Evolutionary conservation across 1,140 invertebrate species (phyloP).

Genomic region (Pygmarrhopalites habei): DNA sequence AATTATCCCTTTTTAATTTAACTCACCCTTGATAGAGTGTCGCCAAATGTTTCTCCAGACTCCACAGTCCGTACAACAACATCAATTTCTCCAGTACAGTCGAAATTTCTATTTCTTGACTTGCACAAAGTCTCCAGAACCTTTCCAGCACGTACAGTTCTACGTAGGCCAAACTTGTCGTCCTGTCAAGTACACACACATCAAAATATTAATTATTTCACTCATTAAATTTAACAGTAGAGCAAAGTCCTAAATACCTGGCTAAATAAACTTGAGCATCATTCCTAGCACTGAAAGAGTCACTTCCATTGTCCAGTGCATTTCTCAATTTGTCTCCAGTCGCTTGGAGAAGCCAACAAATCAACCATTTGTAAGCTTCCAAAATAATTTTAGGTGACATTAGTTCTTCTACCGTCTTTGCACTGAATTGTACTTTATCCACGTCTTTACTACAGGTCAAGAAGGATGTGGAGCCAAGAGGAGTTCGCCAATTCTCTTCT

Average conservation of each 20-base stretch:
- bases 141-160: constrained; percentile 55
- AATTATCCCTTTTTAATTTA: too few relatives aligned
- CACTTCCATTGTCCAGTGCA: constrained; percentile 48
- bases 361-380: constrained; percentile 70
- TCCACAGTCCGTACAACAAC: constrained; percentile 50
- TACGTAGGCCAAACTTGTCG: constrained; percentile 67
- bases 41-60: constrained; percentile 49
- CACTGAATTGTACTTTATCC: constrained; percentile 40
- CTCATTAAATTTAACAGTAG: too few relatives aligned
- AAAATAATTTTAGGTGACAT: constrained; percentile 57
- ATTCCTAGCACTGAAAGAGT: constrained; percentile 67
- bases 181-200: too few relatives aligned
- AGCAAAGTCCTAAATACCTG: constrained; percentile 61
- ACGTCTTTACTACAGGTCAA: constrained; percentile 45
- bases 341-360: constrained; percentile 61
- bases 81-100: constrained; percentile 42
- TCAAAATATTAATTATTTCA: too few relatives aligned
- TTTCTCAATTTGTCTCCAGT: constrained; percentile 55
- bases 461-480: constrained; percentile 58
- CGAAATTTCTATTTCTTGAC: constrained; percentile 41
- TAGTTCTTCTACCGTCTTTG: constrained; percentile 47
- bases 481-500: constrained; percentile 47
- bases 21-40: constrained; percentile 47
- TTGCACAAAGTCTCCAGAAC: constrained; percentile 48
- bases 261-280: constrained; percentile 78